A percentile compares a stretch with the other conserved stretches of the same genome.
phyloP scores from a whole-genome alignment of 2,797 vertebrate genomes.

The Holocentrus rufus region DNA sequence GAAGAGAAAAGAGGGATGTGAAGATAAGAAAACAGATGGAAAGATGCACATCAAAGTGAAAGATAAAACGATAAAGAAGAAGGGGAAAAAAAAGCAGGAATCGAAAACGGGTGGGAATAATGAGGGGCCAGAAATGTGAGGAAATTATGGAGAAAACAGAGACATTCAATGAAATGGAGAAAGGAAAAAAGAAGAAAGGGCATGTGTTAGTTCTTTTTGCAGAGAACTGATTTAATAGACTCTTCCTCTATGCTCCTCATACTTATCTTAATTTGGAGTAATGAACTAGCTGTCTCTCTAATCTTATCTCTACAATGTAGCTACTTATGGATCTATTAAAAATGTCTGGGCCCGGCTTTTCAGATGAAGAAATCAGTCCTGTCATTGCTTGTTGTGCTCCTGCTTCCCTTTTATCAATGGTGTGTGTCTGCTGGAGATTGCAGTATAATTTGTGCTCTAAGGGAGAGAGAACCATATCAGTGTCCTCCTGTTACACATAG shows the following conservation, averaged over 20 bases:
- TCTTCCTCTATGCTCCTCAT: neutral
- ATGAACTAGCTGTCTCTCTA: constrained; percentile 1
- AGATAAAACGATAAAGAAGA: neutral
- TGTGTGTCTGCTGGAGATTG: constrained; percentile 9
- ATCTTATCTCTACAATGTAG: constrained; percentile 12
- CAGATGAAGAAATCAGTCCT: constrained; percentile 20
- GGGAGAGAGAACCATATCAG: constrained; percentile 7
- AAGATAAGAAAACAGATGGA: neutral
- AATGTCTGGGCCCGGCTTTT: constrained; percentile 22
- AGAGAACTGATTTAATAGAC: constrained; percentile 21
- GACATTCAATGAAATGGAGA: neutral
- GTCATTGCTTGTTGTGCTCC: neutral
- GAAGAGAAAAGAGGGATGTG: neutral
- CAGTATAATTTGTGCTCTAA: constrained; percentile 35
- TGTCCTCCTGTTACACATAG: constrained; percentile 8
- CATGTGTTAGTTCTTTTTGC: neutral
- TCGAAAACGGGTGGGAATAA: neutral
- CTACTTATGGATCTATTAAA: constrained; percentile 29
- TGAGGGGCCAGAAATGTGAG: neutral
- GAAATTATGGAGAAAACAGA: neutral
- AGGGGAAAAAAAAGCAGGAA: neutral
- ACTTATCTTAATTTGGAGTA: constrained; percentile 10
- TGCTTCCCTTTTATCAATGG: constrained; percentile 17
- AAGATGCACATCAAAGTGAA: neutral
- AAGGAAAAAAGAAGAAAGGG: neutral